Evolutionary conservation across 1,140 invertebrate species (phyloP).

Genomic region (Zaprionus vittiger): DNA sequence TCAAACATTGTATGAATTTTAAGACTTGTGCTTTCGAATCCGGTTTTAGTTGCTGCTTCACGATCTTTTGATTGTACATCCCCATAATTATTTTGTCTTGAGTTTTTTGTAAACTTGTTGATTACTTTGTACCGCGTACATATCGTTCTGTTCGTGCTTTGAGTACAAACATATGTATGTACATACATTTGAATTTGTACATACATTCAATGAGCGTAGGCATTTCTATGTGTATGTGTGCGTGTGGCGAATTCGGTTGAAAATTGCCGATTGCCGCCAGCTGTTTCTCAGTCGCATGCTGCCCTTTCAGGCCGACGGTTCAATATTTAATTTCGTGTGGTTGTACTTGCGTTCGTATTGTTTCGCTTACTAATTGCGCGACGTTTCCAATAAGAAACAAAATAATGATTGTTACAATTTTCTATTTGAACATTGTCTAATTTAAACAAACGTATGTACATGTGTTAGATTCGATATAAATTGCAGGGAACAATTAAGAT

Average conservation of each 20-base stretch:
- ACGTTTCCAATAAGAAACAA: constrained; percentile 16
- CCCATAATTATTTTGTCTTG: not conserved
- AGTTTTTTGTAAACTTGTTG: constrained; percentile 4
- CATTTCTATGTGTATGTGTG: constrained; percentile 7
- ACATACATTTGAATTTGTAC: not conserved
- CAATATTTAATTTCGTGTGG: constrained; percentile 26
- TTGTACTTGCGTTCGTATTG: constrained; percentile 27
- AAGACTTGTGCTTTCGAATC: not conserved
- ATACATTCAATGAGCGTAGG: not conserved
- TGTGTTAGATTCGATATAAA: not conserved
- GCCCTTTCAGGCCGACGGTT: constrained; percentile 63
- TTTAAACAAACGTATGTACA: constrained; percentile 39
- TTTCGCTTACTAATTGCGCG: constrained; percentile 24
- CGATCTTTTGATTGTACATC: not conserved
- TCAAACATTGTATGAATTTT: not conserved
- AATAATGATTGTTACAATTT: constrained; percentile 35
- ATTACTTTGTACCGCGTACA: not conserved
- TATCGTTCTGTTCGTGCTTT: not conserved
- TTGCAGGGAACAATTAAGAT: not conserved
- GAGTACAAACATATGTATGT: too few relatives aligned
- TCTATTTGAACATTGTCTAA: constrained; percentile 16
- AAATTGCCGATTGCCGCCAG: constrained; percentile 52
- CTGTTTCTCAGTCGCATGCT: constrained; percentile 59
- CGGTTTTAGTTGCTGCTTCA: not conserved
- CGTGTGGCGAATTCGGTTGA: constrained; percentile 41